Percentiles rank a stretch among this genome's conserved stretches.
Conservation (phyloP, 1,140 invertebrate genomes). For the Saxidomus purpurata region DNA sequence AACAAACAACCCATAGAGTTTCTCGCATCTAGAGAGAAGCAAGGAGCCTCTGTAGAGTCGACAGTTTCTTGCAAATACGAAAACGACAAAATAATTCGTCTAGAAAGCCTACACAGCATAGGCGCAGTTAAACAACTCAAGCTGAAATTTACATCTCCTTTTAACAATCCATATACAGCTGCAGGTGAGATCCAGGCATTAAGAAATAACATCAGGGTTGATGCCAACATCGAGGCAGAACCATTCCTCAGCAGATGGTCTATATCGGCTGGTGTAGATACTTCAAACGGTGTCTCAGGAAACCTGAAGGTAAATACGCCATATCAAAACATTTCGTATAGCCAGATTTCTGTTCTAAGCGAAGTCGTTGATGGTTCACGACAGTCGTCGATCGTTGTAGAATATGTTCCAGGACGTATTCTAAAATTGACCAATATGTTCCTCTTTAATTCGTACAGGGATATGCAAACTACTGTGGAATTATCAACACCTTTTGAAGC, state of each 20-base stretch:
- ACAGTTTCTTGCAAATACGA: background rate
- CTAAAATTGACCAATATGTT: background rate
- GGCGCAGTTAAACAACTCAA: background rate
- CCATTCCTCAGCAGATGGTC: conserved; percentile 23
- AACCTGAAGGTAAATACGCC: conserved; percentile 30
- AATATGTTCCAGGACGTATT: conserved; percentile 16
- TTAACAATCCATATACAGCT: background rate
- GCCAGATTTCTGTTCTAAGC: background rate
- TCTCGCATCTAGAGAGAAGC: background rate
- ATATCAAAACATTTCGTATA: background rate
- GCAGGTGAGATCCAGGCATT: background rate
- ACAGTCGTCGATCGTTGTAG: background rate
- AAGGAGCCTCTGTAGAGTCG: background rate
- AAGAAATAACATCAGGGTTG: background rate
- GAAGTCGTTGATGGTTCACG: background rate
- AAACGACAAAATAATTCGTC: background rate
- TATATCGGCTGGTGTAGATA: background rate
- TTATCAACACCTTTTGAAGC: conserved; percentile 20
- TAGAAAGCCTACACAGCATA: background rate
- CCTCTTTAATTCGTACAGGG: background rate
- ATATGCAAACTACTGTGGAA: background rate
- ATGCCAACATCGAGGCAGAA: background rate
- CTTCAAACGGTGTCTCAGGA: conserved; percentile 2
- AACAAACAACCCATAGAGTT: conserved; percentile 7
- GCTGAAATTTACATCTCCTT: conserved; percentile 36